Percentiles rank a stretch among this genome's conserved stretches.
Evolutionary conservation across 2,888 invertebrate species (phyloP).

Genomic region (Pachydiplax longipennis): DNA sequence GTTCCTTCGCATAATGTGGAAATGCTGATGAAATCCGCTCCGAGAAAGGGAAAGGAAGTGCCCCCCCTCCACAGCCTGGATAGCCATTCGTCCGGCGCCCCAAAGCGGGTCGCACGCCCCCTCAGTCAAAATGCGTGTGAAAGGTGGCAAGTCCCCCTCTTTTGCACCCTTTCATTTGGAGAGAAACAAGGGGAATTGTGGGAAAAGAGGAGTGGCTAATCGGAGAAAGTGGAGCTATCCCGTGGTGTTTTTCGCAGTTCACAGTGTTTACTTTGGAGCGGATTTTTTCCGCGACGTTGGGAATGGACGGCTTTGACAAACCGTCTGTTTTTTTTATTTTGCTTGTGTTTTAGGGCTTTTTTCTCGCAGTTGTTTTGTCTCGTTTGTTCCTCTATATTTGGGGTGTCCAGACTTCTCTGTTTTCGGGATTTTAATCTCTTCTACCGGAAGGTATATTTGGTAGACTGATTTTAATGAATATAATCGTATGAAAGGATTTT

Average conservation of each 20-base stretch:
- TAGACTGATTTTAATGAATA: no score
- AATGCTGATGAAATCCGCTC: slow-evolving; percentile 2
- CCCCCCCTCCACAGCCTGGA: background rate
- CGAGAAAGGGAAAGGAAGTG: slow-evolving; percentile 30
- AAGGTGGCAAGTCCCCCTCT: slow-evolving; percentile 9
- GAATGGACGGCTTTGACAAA: background rate
- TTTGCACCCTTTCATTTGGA: background rate
- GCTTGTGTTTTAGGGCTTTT: background rate
- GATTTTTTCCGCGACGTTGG: background rate
- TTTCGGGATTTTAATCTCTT: no score
- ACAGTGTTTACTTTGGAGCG: background rate
- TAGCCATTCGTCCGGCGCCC: slow-evolving; percentile 27
- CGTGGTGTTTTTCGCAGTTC: background rate
- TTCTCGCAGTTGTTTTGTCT: background rate
- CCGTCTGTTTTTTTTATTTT: background rate
- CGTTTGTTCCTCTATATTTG: background rate
- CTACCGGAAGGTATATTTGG: no score
- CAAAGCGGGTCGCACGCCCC: slow-evolving; percentile 33
- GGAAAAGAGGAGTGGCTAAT: slow-evolving; percentile 3
- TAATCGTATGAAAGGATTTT: no score
- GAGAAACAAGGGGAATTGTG: background rate
- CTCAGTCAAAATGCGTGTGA: slow-evolving; percentile 30
- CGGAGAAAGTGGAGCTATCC: slow-evolving; percentile 19
- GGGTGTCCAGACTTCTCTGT: no score
- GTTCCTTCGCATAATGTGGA: slow-evolving; percentile 31